These are phyloP conservation scores for Tuberolachnus salignus DNA, from an alignment of 2,888 invertebrate species.

Conservation along the genomic window DNA sequence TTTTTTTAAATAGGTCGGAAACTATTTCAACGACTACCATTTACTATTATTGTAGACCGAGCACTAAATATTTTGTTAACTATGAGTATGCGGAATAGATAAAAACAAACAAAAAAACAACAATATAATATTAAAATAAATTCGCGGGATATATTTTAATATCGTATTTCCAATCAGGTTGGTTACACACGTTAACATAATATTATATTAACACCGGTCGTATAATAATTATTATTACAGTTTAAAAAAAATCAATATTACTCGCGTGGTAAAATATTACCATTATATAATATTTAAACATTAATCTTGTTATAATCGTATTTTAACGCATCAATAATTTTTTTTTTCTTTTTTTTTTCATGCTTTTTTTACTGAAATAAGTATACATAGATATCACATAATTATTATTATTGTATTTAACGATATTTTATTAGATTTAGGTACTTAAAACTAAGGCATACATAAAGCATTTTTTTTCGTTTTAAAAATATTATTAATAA, in stretches of 20 bases:
- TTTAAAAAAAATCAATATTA: slow-evolving; percentile 8
- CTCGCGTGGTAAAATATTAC: slow-evolving; percentile 24
- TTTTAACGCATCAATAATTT: slow-evolving; percentile 40
- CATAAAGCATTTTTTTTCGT: no score
- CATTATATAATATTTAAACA: slow-evolving; percentile 25
- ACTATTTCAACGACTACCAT: slow-evolving; percentile 12
- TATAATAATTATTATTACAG: not conserved
- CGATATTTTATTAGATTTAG: slow-evolving; percentile 38
- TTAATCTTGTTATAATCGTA: slow-evolving; percentile 35
- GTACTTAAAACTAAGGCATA: slow-evolving; percentile 40
- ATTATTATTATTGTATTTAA: slow-evolving; percentile 32
- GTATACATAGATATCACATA: not conserved
- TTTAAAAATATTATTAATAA: no score
- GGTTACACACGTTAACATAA: slow-evolving; percentile 17
- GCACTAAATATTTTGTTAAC: slow-evolving; percentile 36
- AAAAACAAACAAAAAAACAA: no score
- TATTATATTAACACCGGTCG: slow-evolving; percentile 11
- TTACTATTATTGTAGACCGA: slow-evolving; percentile 4
- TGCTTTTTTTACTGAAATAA: no score
- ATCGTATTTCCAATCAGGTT: slow-evolving; percentile 30
- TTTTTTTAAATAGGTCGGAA: slow-evolving; percentile 52
- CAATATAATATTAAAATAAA: no score
- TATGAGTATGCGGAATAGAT: no score
- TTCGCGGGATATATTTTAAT: no score
- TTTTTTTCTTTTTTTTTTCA: slow-evolving; percentile 31